phyloP scores from a whole-genome alignment of 1,140 invertebrate genomes.

The Uloborus diversus region DNA sequence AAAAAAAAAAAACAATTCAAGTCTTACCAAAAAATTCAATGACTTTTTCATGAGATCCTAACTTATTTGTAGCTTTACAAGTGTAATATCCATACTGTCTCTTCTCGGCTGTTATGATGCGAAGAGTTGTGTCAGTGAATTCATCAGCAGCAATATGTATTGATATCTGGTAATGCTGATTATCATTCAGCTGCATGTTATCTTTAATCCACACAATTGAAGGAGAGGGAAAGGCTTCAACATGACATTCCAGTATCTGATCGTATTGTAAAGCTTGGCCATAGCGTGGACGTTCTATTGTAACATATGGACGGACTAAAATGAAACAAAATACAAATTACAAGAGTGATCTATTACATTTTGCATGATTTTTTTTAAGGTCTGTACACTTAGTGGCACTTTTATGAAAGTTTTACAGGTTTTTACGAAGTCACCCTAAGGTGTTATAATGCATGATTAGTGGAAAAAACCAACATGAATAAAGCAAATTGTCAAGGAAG shows the following conservation, averaged over 20 bases:
- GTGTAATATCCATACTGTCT: constrained; percentile 86
- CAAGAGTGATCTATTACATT: too few species aligned
- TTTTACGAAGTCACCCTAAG: too few species aligned
- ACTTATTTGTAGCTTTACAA: constrained; percentile 86
- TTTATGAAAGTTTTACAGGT: too few species aligned
- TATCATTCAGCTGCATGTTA: constrained; percentile 78
- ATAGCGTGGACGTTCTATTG: constrained; percentile 73
- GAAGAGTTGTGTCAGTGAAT: constrained; percentile 86
- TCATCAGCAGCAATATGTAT: constrained; percentile 90
- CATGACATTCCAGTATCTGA: constrained; percentile 90
- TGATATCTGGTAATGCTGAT: constrained; percentile 87
- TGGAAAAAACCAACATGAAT: too few species aligned
- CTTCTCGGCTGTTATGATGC: constrained; percentile 90
- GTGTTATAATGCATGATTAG: too few species aligned
- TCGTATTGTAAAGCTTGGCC: constrained; percentile 90
- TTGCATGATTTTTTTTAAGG: neutral
- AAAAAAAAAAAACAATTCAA: too few species aligned
- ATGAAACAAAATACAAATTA: constrained; percentile 66
- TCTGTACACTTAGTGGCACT: too few species aligned
- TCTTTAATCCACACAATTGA: constrained; percentile 89
- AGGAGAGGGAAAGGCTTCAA: constrained; percentile 90
- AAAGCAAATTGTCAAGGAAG: too few species aligned
- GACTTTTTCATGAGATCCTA: constrained; percentile 79
- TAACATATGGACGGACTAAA: constrained; percentile 78
- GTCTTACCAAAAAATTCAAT: constrained; percentile 85